phyloP scores from a whole-genome alignment of 2,797 vertebrate species.

The Mionectes olivaceus region DNA sequence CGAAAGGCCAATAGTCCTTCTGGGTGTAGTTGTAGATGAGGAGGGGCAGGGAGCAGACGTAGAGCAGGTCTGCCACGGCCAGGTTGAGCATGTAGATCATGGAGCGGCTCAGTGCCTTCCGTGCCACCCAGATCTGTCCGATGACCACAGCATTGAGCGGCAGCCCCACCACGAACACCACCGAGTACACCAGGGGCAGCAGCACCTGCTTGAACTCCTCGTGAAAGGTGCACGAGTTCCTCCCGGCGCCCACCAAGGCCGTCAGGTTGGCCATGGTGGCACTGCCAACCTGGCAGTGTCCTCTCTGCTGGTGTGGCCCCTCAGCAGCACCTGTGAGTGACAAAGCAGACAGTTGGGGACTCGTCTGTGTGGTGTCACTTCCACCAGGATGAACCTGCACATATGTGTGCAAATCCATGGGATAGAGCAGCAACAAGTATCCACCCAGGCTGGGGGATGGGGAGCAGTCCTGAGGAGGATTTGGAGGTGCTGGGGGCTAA shows the following conservation, averaged over 20 bases:
- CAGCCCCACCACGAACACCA: conserved; percentile 87
- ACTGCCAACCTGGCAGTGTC: rapidly evolving
- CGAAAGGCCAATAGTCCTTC: conserved; percentile 96
- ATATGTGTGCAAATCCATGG: not conserved
- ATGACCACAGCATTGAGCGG: conserved; percentile 90
- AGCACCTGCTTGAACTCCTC: conserved; percentile 93
- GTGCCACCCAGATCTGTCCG: conserved; percentile 85
- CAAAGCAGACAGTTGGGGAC: not conserved
- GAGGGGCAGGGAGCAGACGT: conserved; percentile 92
- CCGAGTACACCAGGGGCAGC: conserved; percentile 88
- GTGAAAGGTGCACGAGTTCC: conserved; percentile 86
- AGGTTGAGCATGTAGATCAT: conserved; percentile 94
- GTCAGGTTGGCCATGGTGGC: conserved; percentile 67
- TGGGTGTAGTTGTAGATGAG: conserved; percentile 96
- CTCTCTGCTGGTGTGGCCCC: not conserved
- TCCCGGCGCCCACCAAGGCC: rapidly evolving
- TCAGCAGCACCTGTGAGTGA: not conserved
- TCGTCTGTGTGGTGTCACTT: rapidly evolving
- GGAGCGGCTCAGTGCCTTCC: conserved; percentile 83
- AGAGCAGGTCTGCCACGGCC: conserved; percentile 90
- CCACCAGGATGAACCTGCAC: not conserved
- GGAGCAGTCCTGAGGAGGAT: not conserved
- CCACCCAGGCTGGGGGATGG: too few species aligned
- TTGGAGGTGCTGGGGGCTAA: not conserved
- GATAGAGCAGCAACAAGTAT: rapidly evolving